Evolutionary conservation across 2,888 invertebrate species (phyloP), one percentile per base, ranked within the genome.

Genomic region (Chymomyza caudatula): DNA sequence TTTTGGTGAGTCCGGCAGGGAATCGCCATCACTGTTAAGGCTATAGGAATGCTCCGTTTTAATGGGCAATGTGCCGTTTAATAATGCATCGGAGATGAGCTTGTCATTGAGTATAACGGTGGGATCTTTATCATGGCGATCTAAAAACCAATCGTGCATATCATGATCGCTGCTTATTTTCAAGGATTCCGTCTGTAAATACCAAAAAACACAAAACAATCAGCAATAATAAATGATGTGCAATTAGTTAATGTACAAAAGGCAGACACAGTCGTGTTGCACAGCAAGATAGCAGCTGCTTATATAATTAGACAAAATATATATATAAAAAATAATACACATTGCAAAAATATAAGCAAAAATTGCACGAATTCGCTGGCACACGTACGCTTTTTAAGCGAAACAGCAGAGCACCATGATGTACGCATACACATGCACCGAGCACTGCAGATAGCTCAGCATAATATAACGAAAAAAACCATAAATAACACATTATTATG

Each of bases 11-110:
- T 94, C 92, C 53, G 94, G 94, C 81, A 93, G 90, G 51, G 94
- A 94, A 79, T 94, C 94, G 51, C 93, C 94, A 88, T 94, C 94
- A 76, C 94, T 94, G 78, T 93, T 93, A 60, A 94, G 91, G 89
- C 96, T 97, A 92, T 97, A 97, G 74, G 97, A 97, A 92, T 97
- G 97, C 91, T 97, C 97, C 71, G 95, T 94, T 91, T 97, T 97
- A 89, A 97, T 97, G 76, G 96, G 96, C 58, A 88, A 71, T 59
- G 95, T 94, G 74, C 95, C 95, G 74, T 89, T 88, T 59, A 96
- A 92, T 20, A 95, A 94, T 3, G 97, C 97, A 79, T 90, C 90
- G 61, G 90, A 90, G 77, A 90, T 90, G 81, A 97, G 92, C 87
- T 96, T 93, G 91, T 97, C 97, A 90, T 97, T 95, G 25, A 97